A percentile compares a stretch with the other conserved stretches of the same genome.
Conservation (phyloP, 2,888 invertebrate genomes). For the Tyria jacobaeae region DNA sequence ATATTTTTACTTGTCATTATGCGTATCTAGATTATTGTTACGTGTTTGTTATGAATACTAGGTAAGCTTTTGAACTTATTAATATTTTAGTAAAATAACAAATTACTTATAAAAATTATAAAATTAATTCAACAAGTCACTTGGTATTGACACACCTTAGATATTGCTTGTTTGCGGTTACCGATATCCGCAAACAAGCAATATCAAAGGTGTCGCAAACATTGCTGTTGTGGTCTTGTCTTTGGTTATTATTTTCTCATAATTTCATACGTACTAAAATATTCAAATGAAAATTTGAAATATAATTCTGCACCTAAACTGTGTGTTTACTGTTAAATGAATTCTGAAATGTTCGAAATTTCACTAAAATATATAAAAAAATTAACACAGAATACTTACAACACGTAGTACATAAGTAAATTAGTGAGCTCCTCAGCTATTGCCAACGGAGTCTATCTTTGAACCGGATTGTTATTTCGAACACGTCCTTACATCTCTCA, state of each 20-base stretch:
- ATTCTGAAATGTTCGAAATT: too few species aligned
- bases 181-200: too few species aligned
- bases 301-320: neutral
- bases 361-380: constrained; percentile 19
- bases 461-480: constrained; percentile 71
- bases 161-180: too few species aligned
- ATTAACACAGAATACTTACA: constrained; percentile 35
- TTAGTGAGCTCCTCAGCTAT: constrained; percentile 41
- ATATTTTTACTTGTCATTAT: neutral
- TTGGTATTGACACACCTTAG: too few species aligned
- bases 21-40: neutral
- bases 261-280: neutral
- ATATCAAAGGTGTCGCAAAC: neutral
- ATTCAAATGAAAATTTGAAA: neutral
- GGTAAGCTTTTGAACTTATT: too few species aligned
- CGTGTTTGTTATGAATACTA: neutral
- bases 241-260: neutral
- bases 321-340: too few species aligned
- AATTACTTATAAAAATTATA: too few species aligned
- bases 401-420: constrained; percentile 49
- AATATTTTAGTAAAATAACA: too few species aligned
- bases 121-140: too few species aligned
- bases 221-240: neutral
- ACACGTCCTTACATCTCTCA: constrained; percentile 78
- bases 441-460: constrained; percentile 43